Base-by-base conservation (phyloP, 2,888 invertebrate genomes). In the Acanthopleura granulata region DNA sequence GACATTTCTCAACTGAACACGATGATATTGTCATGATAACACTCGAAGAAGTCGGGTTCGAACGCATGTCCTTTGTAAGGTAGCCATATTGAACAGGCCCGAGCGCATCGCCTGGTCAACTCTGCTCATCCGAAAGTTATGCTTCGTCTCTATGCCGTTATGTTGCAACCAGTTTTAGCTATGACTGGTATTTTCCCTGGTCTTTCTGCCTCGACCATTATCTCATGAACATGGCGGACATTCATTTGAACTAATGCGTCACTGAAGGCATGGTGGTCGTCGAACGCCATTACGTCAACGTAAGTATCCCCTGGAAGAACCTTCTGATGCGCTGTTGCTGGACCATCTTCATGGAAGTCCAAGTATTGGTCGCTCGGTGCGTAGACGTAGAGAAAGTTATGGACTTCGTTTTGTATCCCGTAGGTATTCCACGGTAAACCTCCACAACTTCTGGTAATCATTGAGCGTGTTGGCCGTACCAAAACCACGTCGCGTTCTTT, bases 401-500 rank as follows among this genome's bases (percentile, higher is more conserved):
- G 81, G 18, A 79, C 76, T 6, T 73, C n/a, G 49, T 73, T 76
- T 78, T 0, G 61, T 72, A 40, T 80, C 75, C 57, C 78, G 72
- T 0, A 80, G 62, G 72, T 79, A 77, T 57, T 49, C 49, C 4
- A 80, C 78, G 18, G 76, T 77, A 40, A 76, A 76, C 27, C 72
- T 75, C 69, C 62, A 80, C 1, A 81, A 72, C 0, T 74, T 70
- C 61, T 73, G 76, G 50, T 76, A 77, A 57, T 77, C 78, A 0
- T 77, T 69, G 3, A 75, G 57, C 14, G 76, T 76, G 72, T 79
- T 76, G 73, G 15, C 80, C 80, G 78, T 79, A 81, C 76, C 79
- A 81, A 75, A 81, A 80, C 81, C 79, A 80, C 25, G 51, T 62
- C 0, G 80, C 81, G 62, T 80, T 79, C 75, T 79, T 78, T 74